Evolutionary conservation across 2,888 invertebrate genomes (phyloP), one percentile per base, ranked within the genome.

Genomic region (Hydrotaea diabolus): DNA sequence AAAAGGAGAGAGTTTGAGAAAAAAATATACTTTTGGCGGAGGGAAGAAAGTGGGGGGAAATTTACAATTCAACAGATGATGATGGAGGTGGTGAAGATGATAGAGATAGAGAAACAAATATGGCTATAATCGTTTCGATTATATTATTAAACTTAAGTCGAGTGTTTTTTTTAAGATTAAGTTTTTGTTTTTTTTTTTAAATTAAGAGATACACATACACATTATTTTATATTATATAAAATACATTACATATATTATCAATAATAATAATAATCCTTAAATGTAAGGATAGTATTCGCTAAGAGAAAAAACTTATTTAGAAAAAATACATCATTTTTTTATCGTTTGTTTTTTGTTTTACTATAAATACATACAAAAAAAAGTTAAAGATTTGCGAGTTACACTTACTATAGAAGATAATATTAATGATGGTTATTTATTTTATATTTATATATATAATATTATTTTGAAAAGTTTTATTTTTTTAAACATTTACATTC

Each of bases 281-380:
- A 85, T 85, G 82, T 85, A 85, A 85, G 85, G 85, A 85, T 85
- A 39, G 46, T 72, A 85, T 82, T 85, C 71, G 79, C 85, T 82
- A 85, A 77, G 77, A 53, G 69, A 83, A 79, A 53, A 64, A 69
- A 55, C 49, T 77, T 71, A 59, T 69, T 77, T 62, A 26, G 46
- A 71, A 55, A 72, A 76, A 73, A 57, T 36, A 62, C 26, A 53
- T 77, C n/a, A n/a, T 55, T 43, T 69, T 69, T 69, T 69, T 15
- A 59, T 59, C 23, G 59, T 31, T 31, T 31, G 31, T 31, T 31
- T 55, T 55, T 21, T 36, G 43, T 9, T 66, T 69, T 80, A 39
- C 46, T 21, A 46, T 79, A 73, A 39, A 78, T 64, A 72, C 62
- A 62, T 36, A 80, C 46, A 69, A 64, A 79, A 57, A n/a, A 55